These are phyloP conservation scores for Antigone vipio DNA, from an alignment of 2,113 vertebrate species.

Conservation along the genomic window DNA sequence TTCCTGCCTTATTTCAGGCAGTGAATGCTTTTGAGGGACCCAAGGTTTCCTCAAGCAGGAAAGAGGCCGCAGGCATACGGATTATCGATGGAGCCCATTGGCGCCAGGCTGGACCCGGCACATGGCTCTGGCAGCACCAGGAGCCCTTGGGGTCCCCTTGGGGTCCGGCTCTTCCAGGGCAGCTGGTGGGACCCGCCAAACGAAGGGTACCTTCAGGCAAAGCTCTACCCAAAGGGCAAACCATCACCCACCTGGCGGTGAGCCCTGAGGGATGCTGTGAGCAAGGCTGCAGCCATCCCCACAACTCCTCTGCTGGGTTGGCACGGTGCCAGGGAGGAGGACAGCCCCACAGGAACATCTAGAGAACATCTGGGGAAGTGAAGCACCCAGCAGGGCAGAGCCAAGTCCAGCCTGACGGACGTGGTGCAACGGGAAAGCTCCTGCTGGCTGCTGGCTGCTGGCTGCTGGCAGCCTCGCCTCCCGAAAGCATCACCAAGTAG, in stretches of 20 bases:
- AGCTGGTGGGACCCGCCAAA: background rate
- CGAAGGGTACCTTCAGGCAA: background rate
- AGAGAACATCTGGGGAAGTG: background rate
- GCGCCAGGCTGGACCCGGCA: background rate
- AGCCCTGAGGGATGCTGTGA: background rate
- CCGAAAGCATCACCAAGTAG: background rate
- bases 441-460: background rate
- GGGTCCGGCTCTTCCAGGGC: background rate
- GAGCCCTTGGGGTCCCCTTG: background rate
- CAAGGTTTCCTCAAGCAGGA: background rate
- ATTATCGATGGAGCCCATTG: background rate
- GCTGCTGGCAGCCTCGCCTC: background rate
- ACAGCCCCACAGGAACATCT: background rate
- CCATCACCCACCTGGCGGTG: background rate
- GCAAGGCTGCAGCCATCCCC: background rate
- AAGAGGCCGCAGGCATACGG: background rate
- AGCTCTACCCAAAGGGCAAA: background rate
- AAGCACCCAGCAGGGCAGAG: background rate
- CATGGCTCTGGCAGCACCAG: rapidly evolving
- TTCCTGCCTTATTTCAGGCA: background rate
- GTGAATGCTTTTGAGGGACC: background rate
- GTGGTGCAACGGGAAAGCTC: background rate
- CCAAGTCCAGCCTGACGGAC: background rate
- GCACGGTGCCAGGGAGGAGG: rapidly evolving
- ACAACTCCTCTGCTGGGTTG: background rate